phyloP scores from a whole-genome alignment of 2,888 invertebrate genomes.

The Drosophila infuscata region DNA sequence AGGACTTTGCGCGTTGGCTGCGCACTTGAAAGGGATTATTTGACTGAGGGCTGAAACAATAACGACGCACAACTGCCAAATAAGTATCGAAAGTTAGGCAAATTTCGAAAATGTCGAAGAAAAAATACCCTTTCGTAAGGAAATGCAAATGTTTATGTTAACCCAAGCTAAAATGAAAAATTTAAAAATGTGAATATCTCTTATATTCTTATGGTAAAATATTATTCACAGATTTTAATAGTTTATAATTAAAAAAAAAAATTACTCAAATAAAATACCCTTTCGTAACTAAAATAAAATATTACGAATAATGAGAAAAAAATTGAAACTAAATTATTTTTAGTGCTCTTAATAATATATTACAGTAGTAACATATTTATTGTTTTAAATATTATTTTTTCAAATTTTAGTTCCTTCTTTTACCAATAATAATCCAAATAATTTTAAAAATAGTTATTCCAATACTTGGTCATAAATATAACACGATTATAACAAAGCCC shows the following conservation, averaged over 20 bases:
- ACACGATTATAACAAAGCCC: slow-evolving; percentile 34
- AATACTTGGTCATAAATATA: not conserved
- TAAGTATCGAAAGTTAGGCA: not conserved
- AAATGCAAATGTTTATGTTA: not conserved
- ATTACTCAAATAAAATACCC: not conserved
- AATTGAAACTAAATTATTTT: not conserved
- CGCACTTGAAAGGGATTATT: slow-evolving; percentile 70
- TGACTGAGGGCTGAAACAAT: slow-evolving; percentile 38
- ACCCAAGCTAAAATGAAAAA: not conserved
- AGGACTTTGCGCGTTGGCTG: slow-evolving; percentile 59
- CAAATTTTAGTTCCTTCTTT: not conserved
- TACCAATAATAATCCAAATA: not conserved
- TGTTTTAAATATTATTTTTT: not conserved
- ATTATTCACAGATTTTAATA: too few relatives aligned
- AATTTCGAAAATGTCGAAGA: not conserved
- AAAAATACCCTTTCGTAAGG: slow-evolving; percentile 25
- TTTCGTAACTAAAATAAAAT: not conserved
- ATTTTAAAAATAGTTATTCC: not conserved
- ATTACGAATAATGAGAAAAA: not conserved
- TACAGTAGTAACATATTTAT: not conserved
- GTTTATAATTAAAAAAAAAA: not conserved
- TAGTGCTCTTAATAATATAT: not conserved
- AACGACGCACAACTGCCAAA: slow-evolving; percentile 16
- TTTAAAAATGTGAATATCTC: rapidly evolving
- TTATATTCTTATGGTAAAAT: not conserved